Base-by-base conservation (phyloP, 2,888 invertebrate species). In the Molorchus minor region DNA sequence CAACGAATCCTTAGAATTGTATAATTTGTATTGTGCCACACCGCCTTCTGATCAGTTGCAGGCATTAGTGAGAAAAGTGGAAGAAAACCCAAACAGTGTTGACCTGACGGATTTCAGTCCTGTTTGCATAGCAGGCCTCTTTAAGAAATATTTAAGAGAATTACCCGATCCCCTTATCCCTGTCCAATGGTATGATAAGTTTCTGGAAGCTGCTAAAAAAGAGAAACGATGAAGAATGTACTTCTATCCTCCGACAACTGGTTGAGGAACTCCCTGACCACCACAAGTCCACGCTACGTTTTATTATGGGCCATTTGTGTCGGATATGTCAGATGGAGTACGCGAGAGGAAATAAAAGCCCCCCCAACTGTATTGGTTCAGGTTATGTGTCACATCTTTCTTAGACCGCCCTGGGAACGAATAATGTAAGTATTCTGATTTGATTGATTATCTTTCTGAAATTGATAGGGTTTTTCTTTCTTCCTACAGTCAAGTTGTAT, bases 161-260 rank as follows among this genome's bases (percentile, higher is more conserved):
- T 79, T 92, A 64, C 90, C 90, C 0, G 90, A 91, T 77, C 89
- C 91, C 2, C 83, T 92, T 51, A 88, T 92, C 67, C 91, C 91
- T 17, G 88, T 89, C 29, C 86, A 86, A 74, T 87, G 86, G 83
- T 92, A 92, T 77, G 88, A 88, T 69, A 83, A 83, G 67, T 90
- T 91, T 77, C 82, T 91, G 58, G 86, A 85, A 67, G 84, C 85
- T n/a, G 59, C 81, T 62, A 4, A 72, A 70, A 38, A 71, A 72
- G 35, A 65, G 64, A 38, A 72, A 79, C 69, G 85, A 87, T 71
- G 87, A 87, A 64, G 84, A 85, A 68, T 85, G 86, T 69, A 83
- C 84, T 3, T 75, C 80, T 3, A 79, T 82, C 46, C 77, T 89
- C 54, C 79, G 79, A 35, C 82, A 83, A 64, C 81, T 88, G 63